Evolutionary conservation across 1,140 invertebrate species (phyloP).

Genomic region (Drosophila auraria): DNA sequence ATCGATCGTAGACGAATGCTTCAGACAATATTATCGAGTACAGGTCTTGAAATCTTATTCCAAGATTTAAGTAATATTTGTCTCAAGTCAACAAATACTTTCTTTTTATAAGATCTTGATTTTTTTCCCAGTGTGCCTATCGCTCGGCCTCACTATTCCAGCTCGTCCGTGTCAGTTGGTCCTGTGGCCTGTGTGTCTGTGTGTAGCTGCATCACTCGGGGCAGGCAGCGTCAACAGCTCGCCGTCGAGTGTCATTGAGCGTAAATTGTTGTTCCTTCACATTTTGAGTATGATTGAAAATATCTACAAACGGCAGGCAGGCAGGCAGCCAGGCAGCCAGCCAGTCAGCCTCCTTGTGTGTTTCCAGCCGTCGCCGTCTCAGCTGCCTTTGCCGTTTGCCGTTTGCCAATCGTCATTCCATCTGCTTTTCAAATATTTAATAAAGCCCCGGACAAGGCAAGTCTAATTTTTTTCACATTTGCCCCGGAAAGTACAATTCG

Average conservation of each 20-base stretch:
- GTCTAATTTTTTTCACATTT: conserved; percentile 51
- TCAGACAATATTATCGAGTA: no score
- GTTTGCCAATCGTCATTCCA: conserved; percentile 51
- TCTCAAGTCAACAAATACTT: not conserved
- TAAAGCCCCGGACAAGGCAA: conserved; percentile 74
- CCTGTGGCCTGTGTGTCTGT: conserved; percentile 5
- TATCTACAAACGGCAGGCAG: conserved; percentile 67
- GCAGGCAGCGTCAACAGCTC: conserved; percentile 65
- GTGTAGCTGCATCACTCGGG: conserved; percentile 61
- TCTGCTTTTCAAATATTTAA: conserved; percentile 77
- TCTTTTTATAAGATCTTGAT: fast-evolving
- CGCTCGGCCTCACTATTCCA: conserved; percentile 32
- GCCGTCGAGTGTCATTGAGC: conserved; percentile 80
- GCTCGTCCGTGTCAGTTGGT: conserved; percentile 10
- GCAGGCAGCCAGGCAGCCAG: conserved; percentile 5
- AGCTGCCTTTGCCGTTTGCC: conserved; percentile 24
- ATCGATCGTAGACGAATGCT: no score
- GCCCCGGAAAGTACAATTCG: conserved; percentile 52
- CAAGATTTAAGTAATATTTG: not conserved
- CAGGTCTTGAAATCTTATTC: not conserved
- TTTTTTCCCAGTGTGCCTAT: conserved; percentile 5
- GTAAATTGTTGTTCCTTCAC: conserved; percentile 83
- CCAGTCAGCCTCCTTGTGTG: conserved; percentile 31
- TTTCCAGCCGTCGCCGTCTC: conserved; percentile 29
- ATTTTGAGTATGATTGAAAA: conserved; percentile 84